Evolutionary conservation across 2,888 invertebrate species (phyloP), one percentile per base, ranked within the genome.

Genomic region (Junonia oenone): DNA sequence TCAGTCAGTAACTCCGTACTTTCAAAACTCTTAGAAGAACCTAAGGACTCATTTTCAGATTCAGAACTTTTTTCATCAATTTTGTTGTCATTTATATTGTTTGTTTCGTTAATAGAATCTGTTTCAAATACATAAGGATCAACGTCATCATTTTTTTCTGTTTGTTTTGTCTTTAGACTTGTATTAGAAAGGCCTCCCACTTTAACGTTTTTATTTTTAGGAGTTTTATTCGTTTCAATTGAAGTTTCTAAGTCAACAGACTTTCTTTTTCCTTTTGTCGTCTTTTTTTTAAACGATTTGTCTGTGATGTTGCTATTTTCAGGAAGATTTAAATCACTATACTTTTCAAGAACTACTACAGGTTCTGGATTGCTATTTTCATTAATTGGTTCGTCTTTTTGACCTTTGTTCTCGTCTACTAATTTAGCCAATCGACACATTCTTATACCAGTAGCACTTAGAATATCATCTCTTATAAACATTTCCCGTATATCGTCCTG

Each of bases 401-500:
- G 56, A 49, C 47, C 47, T 33, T 63, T 55, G 62, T 77, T 81
- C 22, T 83, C 85, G 60, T 83, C 82, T 9, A 76, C 79, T 57
- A 92, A 80, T 76, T 92, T 92, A 27, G 92, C 85, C 52, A 92
- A 71, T 46, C 93, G 91, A 70, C 94, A 94, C 88, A 92, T 92
- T 62, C 94, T 82, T 68, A 93, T 91, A 9, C 94, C 94, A 1
- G 92, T 92, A 11, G 93, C 91, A 50, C 92, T 83, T 51, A 87
- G 65, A 47, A 94, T 91, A 27, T 92, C 93, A 62, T 93, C 91
- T 62, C 91, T 90, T 51, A 93, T 92, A 68, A 93, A 93, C 92
- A 94, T 94, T 68, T 94, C 94, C 65, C 93, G 91, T 38, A 94
- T 92, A 64, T 94, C 94, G 60, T 93, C 93, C 63, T 94, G 94